Conservation (phyloP, 2,113 vertebrate genomes). For the Chionomys nivalis region DNA sequence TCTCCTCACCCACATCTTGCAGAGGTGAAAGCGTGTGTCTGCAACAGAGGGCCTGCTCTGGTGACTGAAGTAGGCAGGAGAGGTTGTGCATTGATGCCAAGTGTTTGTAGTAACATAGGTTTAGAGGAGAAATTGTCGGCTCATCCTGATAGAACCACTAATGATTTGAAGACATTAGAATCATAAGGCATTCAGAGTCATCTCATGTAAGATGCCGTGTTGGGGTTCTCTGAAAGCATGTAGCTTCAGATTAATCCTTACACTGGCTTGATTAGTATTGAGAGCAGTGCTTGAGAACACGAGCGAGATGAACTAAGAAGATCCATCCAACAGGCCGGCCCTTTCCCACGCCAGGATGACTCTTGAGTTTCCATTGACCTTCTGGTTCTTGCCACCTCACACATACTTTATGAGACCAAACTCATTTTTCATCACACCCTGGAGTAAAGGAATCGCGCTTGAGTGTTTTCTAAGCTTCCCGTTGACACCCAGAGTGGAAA, state of each 20-base stretch:
- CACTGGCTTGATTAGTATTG: neutral
- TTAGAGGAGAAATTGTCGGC: slow-evolving; percentile 56
- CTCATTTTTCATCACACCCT: neutral
- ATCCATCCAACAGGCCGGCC: neutral
- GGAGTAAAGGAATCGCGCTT: neutral
- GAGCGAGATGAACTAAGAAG: neutral
- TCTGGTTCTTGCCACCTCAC: neutral
- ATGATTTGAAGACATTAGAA: slow-evolving; percentile 29
- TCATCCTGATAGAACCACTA: slow-evolving; percentile 52
- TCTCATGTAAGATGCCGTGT: neutral
- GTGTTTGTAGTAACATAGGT: slow-evolving; percentile 23
- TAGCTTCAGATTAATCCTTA: slow-evolving; percentile 25
- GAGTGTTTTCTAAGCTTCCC: neutral
- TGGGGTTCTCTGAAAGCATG: neutral
- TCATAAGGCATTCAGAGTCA: neutral
- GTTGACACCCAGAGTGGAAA: neutral
- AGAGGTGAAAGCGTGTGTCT: slow-evolving; percentile 40
- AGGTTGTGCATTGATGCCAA: slow-evolving; percentile 47
- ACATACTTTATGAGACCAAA: neutral
- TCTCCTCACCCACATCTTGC: neutral
- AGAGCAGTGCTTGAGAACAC: neutral
- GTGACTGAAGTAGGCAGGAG: slow-evolving; percentile 65
- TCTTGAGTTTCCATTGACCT: neutral
- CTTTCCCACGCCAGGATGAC: neutral
- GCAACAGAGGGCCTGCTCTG: slow-evolving; percentile 42